Evolutionary conservation across 2,888 invertebrate species (phyloP).

Genomic region (Habrosyne pyritoides): DNA sequence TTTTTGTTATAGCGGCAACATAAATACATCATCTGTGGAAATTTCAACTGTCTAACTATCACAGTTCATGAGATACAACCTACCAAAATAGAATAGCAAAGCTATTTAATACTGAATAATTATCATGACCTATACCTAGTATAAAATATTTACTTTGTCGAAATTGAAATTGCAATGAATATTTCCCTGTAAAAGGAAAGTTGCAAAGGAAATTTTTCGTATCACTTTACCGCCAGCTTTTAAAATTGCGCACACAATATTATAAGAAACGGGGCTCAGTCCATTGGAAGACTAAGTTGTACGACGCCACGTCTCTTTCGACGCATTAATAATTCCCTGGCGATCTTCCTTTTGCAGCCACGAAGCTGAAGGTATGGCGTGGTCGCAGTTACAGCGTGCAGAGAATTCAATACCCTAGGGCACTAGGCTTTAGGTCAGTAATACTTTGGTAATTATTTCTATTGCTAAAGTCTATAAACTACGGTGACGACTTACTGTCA

Average conservation of each 20-base stretch:
- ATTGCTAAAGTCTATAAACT: too few relatives aligned
- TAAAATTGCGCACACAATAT: neutral
- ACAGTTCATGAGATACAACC: too few relatives aligned
- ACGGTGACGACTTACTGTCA: too few relatives aligned
- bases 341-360: constrained; percentile 19
- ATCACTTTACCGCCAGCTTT: neutral
- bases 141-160: neutral
- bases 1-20: too few relatives aligned
- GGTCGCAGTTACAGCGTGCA: constrained; percentile 11
- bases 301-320: constrained; percentile 19
- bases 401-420: too few relatives aligned
- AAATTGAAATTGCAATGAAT: neutral
- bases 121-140: too few relatives aligned
- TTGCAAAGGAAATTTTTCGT: neutral
- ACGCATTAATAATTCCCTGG: constrained; percentile 35
- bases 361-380: constrained; percentile 8
- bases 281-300: constrained; percentile 1
- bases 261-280: neutral
- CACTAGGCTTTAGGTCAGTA: too few relatives aligned
- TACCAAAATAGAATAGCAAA: too few relatives aligned
- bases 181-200: neutral
- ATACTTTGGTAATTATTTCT: too few relatives aligned
- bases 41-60: too few relatives aligned
- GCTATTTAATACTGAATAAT: too few relatives aligned
- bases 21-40: too few relatives aligned